Evolutionary conservation across 2,888 invertebrate species (phyloP).

Genomic region (Punctoribates punctum): DNA sequence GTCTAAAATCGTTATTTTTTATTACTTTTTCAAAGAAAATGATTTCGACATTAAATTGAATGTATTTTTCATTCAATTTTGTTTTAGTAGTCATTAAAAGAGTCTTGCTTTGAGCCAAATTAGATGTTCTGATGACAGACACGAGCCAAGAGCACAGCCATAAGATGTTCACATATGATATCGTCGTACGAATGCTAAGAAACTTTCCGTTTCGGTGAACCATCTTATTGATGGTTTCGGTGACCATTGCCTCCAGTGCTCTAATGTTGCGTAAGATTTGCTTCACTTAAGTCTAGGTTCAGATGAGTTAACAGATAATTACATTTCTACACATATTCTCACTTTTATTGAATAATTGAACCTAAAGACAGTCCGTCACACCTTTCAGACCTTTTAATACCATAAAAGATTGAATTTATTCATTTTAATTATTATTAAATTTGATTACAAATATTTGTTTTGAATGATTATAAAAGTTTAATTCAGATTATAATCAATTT

Average conservation of each 20-base stretch:
- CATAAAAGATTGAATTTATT: too few relatives aligned
- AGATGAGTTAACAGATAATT: neutral
- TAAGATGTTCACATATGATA: neutral
- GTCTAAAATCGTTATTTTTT: too few relatives aligned
- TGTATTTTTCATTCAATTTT: neutral
- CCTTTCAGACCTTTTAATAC: too few relatives aligned
- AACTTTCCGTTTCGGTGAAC: conserved; percentile 34
- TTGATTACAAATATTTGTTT: too few relatives aligned
- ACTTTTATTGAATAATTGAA: too few relatives aligned
- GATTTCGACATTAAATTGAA: neutral
- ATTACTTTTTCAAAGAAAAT: too few relatives aligned
- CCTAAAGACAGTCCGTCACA: too few relatives aligned
- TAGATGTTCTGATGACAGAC: conserved; percentile 8
- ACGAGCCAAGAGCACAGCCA: conserved; percentile 8
- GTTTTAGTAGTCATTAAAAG: conserved; percentile 12
- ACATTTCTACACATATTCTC: too few relatives aligned
- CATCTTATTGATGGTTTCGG: conserved; percentile 17
- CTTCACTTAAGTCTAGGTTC: neutral
- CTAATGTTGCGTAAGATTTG: neutral
- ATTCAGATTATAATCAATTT: too few relatives aligned
- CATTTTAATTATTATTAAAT: too few relatives aligned
- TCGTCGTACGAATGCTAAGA: conserved; percentile 16
- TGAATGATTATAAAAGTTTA: too few relatives aligned
- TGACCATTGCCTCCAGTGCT: neutral
- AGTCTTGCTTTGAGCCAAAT: conserved; percentile 7